Base-by-base conservation (phyloP, 2,113 vertebrate species). In the Bubo scandiacus region DNA sequence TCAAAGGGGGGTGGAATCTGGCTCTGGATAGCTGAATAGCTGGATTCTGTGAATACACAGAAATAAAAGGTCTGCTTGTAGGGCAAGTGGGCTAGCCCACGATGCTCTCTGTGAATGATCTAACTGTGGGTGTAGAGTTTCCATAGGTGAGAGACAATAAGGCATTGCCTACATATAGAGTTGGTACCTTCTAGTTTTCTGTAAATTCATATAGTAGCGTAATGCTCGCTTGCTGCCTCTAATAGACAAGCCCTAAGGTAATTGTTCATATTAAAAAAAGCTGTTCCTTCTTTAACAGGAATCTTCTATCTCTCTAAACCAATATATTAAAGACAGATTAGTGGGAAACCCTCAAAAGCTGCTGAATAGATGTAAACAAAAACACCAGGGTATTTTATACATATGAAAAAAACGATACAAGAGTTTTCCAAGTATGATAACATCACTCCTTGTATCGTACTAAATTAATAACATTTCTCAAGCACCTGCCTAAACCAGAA, bases 401-500 rank as follows among this genome's bases (percentile, higher is more conserved):
- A 89, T 62, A 30, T 4, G 49, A 58, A 87, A 84, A 84, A 62
- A 77, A 86, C 51, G 83, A 83, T 63, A 67, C 75, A 68, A 83
- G 77, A 40, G 29, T 92, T 94, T 91, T 74, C 47, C 70, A 68
- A 92, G 92, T 93, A 74, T 0, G 47, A 81, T 91, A 96, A 88
- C 80, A 91, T 70, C 18, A 7, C 52, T 90, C 74, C 54, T 95
- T 84, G 55, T 88, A 86, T 79, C 95, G 80, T 36, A 79, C 71
- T 93, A 96, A 98, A 97, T 97, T 95, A 98, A 96, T 95, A 95
- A 97, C 89, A 95, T 98, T 84, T 96, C 94, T 97, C 80, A 95
- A 96, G 96, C 96, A 97, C 94, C 94, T 98, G 98, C 97, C 96
- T 98, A 91, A 98, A 97, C 97, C 98, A 98, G 97, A 97, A 98